Base-by-base conservation (phyloP, 2,888 invertebrate species). In the Loripinus fragilis region DNA sequence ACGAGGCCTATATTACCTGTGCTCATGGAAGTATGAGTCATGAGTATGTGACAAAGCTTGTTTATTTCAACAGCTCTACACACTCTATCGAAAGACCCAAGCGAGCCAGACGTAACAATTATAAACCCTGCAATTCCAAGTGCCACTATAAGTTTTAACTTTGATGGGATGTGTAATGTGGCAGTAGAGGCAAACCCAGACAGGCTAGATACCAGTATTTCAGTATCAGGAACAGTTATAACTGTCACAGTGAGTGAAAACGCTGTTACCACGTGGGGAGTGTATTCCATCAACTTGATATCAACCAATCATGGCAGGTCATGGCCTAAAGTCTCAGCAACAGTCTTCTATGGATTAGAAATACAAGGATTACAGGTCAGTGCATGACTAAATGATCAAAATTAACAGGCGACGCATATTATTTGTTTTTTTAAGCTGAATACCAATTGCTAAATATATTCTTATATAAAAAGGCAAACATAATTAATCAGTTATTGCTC, bases 161-260 rank as follows among this genome's bases (percentile, higher is more conserved):
- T 76, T 42, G 83, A 83, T 48, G 78, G 83, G 1, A 33, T 73
- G 15, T 83, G 83, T 68, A 72, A 73, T 50, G 80, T 80, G 12
- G 64, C 70, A 0, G 52, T 78, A 12, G 42, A 55, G 3, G 55
- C 60, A 20, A 17, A 17, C n/a, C 79, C 82, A 17, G 42, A 52
- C 50, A 25, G 60, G 20, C 41, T 76, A 15, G 65, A 64, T 10
- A 30, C 74, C 5, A 45, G 50, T 20, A 67, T 69, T 17, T 30
- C 42, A 0, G 30, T 66, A 5, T 35, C 20, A 23, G 76, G 71
- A 10, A 79, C n/a, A 20, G 15, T 64, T 10, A 52, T 81, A 17
- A 68, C 55, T 0, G 73, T 83, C 33, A 75, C 23, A 15, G 75
- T 83, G n/a, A 42, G 42, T 42, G 60, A 67, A 30, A 78, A 30